These are phyloP conservation scores for Prochilodus magdalenae DNA, from an alignment of 2,113 vertebrate species.

Conservation along the genomic window DNA sequence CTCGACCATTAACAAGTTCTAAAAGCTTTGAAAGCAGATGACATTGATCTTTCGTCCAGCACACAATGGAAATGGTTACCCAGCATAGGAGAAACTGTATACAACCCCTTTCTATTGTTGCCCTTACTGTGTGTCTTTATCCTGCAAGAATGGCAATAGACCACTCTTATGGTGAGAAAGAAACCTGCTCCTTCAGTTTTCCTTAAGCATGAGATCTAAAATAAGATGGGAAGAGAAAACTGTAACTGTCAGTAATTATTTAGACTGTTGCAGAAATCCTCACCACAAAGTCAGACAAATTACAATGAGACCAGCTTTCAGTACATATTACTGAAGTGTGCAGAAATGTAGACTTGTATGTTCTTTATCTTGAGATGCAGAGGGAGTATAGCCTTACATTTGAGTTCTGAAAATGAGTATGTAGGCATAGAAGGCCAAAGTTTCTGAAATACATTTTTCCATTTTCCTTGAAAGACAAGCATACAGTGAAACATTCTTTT, in stretches of 20 bases:
- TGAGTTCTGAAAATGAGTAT: too few species aligned
- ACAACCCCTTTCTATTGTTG: not conserved
- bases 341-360: too few species aligned
- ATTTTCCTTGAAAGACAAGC: too few species aligned
- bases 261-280: not conserved
- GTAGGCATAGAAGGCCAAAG: too few species aligned
- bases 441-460: too few species aligned
- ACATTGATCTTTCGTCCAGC: not conserved
- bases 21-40: not conserved
- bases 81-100: not conserved
- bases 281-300: not conserved
- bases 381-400: too few species aligned
- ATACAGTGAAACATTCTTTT: too few species aligned
- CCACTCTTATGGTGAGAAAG: not conserved
- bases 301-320: not conserved
- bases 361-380: too few species aligned
- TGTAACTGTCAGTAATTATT: not conserved
- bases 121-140: not conserved
- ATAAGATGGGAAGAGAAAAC: not conserved
- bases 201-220: not conserved
- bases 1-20: not conserved
- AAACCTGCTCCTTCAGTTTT: not conserved
- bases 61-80: not conserved
- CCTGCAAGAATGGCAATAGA: not conserved
- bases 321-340: too few species aligned